These are phyloP conservation scores for Otus sunia DNA, from an alignment of 2,113 vertebrate species.

Conservation along the genomic window DNA sequence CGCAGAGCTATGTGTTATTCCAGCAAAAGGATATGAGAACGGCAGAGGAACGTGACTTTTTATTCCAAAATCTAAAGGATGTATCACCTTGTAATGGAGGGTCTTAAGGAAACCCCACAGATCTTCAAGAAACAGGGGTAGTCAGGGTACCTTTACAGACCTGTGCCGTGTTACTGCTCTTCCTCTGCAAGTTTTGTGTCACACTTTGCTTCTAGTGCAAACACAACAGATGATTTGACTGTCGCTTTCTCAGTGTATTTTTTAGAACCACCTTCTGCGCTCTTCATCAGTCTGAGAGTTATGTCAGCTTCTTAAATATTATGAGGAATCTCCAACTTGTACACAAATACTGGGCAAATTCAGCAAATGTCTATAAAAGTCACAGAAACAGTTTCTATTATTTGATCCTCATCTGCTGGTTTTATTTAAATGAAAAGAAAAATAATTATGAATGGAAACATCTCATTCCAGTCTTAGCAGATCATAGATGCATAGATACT, in stretches of 20 bases:
- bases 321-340: neutral
- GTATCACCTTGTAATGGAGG: neutral
- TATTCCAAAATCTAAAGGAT: neutral
- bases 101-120: neutral
- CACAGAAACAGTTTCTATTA: neutral
- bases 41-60: neutral
- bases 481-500: neutral
- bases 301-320: neutral
- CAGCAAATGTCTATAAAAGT: neutral
- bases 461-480: neutral
- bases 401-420: neutral
- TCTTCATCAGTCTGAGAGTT: neutral
- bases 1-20: neutral
- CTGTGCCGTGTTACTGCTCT: neutral
- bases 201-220: neutral
- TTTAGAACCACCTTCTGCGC: slow-evolving; percentile 21
- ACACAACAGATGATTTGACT: slow-evolving; percentile 9
- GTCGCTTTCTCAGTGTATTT: neutral
- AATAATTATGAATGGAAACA: neutral
- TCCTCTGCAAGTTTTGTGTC: neutral
- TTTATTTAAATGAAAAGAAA: neutral
- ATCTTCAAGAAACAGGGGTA: neutral
- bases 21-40: neutral
- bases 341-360: neutral
- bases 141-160: neutral